Base-by-base conservation (phyloP, 2,797 vertebrate species). In the Brachyrhaphis roseni region DNA sequence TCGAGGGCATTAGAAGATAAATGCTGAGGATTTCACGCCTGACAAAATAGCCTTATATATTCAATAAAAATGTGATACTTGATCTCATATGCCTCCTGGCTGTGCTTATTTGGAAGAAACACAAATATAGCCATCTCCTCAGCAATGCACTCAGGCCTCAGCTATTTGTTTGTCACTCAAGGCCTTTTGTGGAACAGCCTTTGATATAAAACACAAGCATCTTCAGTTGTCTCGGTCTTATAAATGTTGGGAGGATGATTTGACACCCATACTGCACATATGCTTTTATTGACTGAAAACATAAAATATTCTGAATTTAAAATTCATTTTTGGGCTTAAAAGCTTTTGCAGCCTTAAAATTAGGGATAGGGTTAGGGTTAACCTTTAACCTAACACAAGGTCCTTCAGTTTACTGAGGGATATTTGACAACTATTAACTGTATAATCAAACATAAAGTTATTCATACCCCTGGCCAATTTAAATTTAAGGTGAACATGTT, bases 101-200 rank as follows among this genome's bases (percentile, higher is more conserved):
- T 88, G 87, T 72, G 77, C 92, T 92, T 95, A 95, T 95, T 94
- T 90, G 90, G 93, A 92, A 92, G 91, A 91, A 92, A 91, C 88
- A 93, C 92, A 95, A 94, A 94, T 93, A 95, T 95, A 95, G 93
- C 88, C 70, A 87, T 89, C 91, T 92, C 89, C 91, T 94, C 91
- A 90, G 89, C 87, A 85, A 88, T 94, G 92, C 51, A 84, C 87
- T 94, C 59, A 84, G 72, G 79, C 86, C 84, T 88, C 84, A 86
- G 79, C 83, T 89, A 92, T 89, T 92, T 93, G 91, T 88, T 90
- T 72, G 75, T 39, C 87, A 74, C 75, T 90, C 59, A 57, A 78
- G 80, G 90, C 90, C 89, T 87, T 87, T 87, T 90, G 85, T 91
- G 90, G 89, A 89, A 86, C 75, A 82, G 87, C 91, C 90, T 92